These are phyloP conservation scores for Ctenosaura bakeri DNA, from an alignment of 2,797 vertebrate genomes.

Conservation along the genomic window DNA sequence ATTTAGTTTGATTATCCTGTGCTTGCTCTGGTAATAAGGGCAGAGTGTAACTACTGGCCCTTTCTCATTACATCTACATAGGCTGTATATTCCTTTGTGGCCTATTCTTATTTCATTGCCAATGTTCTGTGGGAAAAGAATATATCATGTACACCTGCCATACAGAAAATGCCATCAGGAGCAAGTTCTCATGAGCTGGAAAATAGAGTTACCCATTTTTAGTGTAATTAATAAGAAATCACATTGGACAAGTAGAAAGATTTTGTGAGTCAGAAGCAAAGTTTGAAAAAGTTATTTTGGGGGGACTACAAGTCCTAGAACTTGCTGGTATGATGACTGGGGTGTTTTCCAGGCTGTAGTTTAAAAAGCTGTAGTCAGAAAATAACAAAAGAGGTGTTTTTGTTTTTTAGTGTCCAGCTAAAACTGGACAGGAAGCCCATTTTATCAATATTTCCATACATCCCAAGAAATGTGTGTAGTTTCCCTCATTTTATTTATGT, in stretches of 20 bases:
- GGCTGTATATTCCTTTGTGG: constrained; percentile 49
- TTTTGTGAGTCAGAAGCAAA: not conserved
- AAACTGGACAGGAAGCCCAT: not conserved
- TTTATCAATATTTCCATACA: not conserved
- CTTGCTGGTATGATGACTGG: too few species aligned
- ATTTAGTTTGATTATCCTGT: not conserved
- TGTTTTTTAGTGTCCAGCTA: not conserved
- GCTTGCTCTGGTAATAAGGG: constrained; percentile 7
- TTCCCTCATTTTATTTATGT: not conserved
- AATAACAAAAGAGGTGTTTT: too few species aligned
- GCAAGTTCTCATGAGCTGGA: constrained; percentile 29
- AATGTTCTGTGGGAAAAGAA: constrained; percentile 68
- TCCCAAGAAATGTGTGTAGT: not conserved
- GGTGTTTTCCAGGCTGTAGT: too few species aligned
- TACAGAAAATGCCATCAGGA: constrained; percentile 37
- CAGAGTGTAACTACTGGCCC: constrained; percentile 43
- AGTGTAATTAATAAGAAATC: not conserved
- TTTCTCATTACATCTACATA: constrained; percentile 47
- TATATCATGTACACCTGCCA: constrained; percentile 61
- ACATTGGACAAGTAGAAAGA: not conserved
- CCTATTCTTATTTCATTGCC: constrained; percentile 68
- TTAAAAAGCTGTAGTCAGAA: too few species aligned
- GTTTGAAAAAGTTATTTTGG: not conserved
- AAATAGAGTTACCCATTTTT: constrained; percentile 2
- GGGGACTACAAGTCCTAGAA: too few species aligned